A percentile compares a stretch with the other conserved stretches of the same genome.
Evolutionary conservation across 2,797 vertebrate genomes (phyloP).

Genomic region (Nannoperca obscura): DNA sequence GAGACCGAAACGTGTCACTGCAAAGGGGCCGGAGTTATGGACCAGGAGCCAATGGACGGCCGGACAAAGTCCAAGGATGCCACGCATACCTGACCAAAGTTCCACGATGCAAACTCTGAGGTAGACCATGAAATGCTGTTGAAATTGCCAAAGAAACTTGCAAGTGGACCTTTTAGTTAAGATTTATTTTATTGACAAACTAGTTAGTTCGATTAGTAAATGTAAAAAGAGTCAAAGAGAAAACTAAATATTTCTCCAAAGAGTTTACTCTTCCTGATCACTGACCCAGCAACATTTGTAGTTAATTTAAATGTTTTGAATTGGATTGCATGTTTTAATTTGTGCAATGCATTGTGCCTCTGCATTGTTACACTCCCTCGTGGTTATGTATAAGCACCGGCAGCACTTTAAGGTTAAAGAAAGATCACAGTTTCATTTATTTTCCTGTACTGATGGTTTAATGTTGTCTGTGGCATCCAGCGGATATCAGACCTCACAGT

Average conservation of each 20-base stretch:
- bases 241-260: not conserved
- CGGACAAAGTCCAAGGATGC: not conserved
- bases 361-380: not conserved
- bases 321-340: not conserved
- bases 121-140: not conserved
- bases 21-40: not conserved
- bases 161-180: not conserved
- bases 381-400: not conserved
- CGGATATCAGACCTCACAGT: conserved; percentile 18
- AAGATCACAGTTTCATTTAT: not conserved
- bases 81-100: too few relatives aligned
- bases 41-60: not conserved
- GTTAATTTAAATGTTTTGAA: not conserved
- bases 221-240: not conserved
- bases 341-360: not conserved
- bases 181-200: not conserved
- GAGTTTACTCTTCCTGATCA: not conserved
- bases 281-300: not conserved
- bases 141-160: not conserved
- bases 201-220: not conserved
- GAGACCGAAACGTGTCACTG: not conserved
- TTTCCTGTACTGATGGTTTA: not conserved
- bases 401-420: not conserved
- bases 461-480: conserved; percentile 16
- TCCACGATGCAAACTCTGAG: not conserved